phyloP scores from a whole-genome alignment of 2,888 invertebrate species.

The Perithous albicinctus region DNA sequence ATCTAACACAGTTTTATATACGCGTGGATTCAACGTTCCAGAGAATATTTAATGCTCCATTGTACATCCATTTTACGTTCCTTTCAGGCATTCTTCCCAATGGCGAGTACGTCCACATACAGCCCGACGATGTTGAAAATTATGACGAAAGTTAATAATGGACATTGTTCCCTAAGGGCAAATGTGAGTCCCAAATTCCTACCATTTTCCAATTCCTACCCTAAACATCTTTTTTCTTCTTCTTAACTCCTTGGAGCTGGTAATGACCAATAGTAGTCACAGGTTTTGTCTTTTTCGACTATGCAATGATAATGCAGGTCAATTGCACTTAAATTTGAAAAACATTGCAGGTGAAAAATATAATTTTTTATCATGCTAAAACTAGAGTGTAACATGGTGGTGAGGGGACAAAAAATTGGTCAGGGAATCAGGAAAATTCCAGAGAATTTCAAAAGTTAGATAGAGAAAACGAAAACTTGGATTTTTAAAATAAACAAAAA shows the following conservation, averaged over 20 bases:
- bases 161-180: slow-evolving; percentile 45
- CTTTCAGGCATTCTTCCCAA: slow-evolving; percentile 79
- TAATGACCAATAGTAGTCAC: slow-evolving; percentile 11
- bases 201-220: slow-evolving; percentile 40
- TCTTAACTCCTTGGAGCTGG: background rate
- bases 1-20: background rate
- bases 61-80: slow-evolving; percentile 40
- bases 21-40: slow-evolving; percentile 20
- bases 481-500: too few species aligned
- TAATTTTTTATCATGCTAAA: background rate
- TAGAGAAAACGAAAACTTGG: too few species aligned
- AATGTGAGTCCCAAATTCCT: slow-evolving; percentile 62
- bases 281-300: background rate
- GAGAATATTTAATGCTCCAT: slow-evolving; percentile 42
- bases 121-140: slow-evolving; percentile 71
- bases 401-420: too few species aligned
- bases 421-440: too few species aligned
- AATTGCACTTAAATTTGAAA: background rate
- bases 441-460: too few species aligned
- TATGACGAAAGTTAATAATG: slow-evolving; percentile 65
- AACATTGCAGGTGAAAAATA: too few species aligned
- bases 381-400: background rate
- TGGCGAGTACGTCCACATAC: slow-evolving; percentile 80
- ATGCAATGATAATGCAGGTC: background rate
- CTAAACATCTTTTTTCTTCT: background rate